phyloP scores from a whole-genome alignment of 2,888 invertebrate species.

The Sinodicranocentrus sp. region DNA sequence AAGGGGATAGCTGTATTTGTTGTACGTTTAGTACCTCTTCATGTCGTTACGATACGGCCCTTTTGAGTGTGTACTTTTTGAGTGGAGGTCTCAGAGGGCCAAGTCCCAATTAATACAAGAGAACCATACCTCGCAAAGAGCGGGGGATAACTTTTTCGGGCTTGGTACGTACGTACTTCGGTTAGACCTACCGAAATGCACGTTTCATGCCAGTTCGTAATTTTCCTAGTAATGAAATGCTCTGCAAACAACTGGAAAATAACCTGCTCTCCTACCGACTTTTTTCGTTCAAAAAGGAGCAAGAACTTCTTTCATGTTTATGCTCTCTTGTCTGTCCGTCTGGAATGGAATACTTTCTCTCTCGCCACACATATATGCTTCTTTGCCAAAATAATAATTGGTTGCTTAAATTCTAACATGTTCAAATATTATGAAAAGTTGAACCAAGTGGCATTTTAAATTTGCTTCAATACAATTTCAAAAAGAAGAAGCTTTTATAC shows the following conservation, averaged over 20 bases:
- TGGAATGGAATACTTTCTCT: too few species aligned
- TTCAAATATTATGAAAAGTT: too few species aligned
- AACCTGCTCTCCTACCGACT: conserved; percentile 35
- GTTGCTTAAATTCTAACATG: too few species aligned
- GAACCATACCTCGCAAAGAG: neutral
- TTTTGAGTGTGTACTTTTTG: conserved; percentile 37
- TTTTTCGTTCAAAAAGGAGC: neutral
- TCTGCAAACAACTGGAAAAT: conserved; percentile 24
- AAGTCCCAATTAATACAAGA: conserved; percentile 73
- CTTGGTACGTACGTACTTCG: neutral
- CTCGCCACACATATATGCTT: too few species aligned
- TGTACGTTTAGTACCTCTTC: neutral
- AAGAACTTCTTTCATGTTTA: neutral
- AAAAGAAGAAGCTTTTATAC: too few species aligned
- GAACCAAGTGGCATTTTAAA: too few species aligned
- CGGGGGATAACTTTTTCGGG: conserved; percentile 5
- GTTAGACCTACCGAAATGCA: neutral
- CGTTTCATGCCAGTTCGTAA: conserved; percentile 34
- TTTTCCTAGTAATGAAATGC: conserved; percentile 26
- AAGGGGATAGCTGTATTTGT: neutral
- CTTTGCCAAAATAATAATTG: too few species aligned
- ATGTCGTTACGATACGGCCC: neutral
- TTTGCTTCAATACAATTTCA: too few species aligned
- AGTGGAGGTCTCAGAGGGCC: conserved; percentile 74
- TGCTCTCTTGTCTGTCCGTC: too few species aligned